Base-by-base conservation (phyloP, 2,888 invertebrate genomes). In the Odontothrips loti region DNA sequence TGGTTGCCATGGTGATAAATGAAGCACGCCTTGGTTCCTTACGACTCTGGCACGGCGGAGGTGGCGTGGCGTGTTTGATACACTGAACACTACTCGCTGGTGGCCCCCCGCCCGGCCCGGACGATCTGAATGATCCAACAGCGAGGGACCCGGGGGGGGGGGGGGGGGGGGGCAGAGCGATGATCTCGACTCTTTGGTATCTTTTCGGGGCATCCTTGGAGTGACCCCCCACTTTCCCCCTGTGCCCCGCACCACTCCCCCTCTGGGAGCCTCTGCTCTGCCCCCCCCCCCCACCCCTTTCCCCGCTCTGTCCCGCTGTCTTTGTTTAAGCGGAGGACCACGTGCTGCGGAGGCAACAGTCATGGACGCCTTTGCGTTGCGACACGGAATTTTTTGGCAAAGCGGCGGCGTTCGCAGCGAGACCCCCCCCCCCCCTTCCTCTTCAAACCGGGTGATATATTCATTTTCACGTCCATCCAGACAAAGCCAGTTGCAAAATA, bases 1-100 rank as follows among this genome's bases (percentile, higher is more conserved):
- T 23, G 23, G 68, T 75, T 75, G 68, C 68, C 68, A 75, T 75
- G 68, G 68, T 75, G 68, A 75, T 75, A 75, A 75, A 75, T 75
- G 68, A 75, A 75, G 68, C 68, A 27, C 27, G 27, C 68, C 27
- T 10, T 9, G 23, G 68, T 75, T 27, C 68, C 68, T 58, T 58
- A 58, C 58, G 58, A 58, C 58, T 23, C 68, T 27, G 68, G 68
- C 68, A 75, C 68, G 23, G 68, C 27, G 15, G 20, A n/a, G 58
- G 20, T 58, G 34, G 58, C 23, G 68, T 75, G 68, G 34, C 12
- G 68, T 75, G 68, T 75, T 75, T 23, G 68, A 75, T 75, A 75
- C 68, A 75, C 68, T 75, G 68, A 75, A 75, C 68, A 75, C 68
- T 75, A 27, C 68, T 75, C 27, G 58, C 58, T 15, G 23, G 68